These are phyloP conservation scores for Dendrolimus punctatus DNA, from an alignment of 1,140 invertebrate genomes.

Conservation along the genomic window DNA sequence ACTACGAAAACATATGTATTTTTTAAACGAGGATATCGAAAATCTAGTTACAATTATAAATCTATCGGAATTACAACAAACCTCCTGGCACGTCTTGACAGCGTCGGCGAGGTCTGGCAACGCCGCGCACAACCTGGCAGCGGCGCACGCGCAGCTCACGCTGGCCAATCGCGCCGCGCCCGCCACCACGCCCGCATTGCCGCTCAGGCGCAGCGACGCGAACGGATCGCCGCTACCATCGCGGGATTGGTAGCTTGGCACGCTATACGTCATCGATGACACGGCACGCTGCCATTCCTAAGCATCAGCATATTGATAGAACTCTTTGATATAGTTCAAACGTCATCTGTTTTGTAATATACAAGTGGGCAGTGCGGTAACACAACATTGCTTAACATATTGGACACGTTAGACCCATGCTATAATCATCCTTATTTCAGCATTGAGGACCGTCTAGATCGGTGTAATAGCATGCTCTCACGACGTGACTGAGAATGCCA, in stretches of 20 bases:
- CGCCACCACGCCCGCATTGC: slow-evolving; percentile 50
- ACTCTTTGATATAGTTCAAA: background rate
- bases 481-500: no score
- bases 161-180: slow-evolving; percentile 54
- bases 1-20: no score
- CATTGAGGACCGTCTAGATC: no score
- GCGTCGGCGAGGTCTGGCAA: slow-evolving; percentile 34
- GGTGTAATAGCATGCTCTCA: no score
- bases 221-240: slow-evolving; percentile 8
- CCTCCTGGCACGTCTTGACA: slow-evolving; percentile 52
- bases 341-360: no score
- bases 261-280: slow-evolving; percentile 28
- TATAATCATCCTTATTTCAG: no score
- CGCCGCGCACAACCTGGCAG: slow-evolving; percentile 43
- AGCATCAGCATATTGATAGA: slow-evolving; percentile 4
- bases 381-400: no score
- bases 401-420: no score
- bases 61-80: slow-evolving; percentile 8
- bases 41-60: no score
- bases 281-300: slow-evolving; percentile 53
- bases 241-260: slow-evolving; percentile 6
- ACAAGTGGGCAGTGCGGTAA: no score
- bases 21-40: no score
- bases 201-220: slow-evolving; percentile 17
- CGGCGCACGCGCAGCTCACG: slow-evolving; percentile 57